phyloP scores from a whole-genome alignment of 2,888 invertebrate genomes.

The Tubulanus polymorphus region DNA sequence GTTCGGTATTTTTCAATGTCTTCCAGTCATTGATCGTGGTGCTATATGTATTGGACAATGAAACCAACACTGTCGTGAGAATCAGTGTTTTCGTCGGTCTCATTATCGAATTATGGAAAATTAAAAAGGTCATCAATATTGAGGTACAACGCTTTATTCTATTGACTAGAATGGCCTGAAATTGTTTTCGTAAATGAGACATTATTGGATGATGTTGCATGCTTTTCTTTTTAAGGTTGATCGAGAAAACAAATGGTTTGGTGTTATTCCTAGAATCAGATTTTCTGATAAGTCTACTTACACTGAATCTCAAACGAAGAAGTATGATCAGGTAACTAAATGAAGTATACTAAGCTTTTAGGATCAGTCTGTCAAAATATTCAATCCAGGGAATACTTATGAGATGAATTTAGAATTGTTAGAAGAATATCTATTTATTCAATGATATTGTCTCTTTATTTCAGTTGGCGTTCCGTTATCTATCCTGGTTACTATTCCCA shows the following conservation, averaged over 20 bases:
- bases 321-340: conserved; percentile 69
- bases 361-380: background rate
- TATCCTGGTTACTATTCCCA: conserved; percentile 95
- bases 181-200: no score
- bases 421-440: background rate
- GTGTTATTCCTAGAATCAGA: conserved; percentile 72
- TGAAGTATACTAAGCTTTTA: background rate
- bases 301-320: conserved; percentile 85
- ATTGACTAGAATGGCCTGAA: no score
- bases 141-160: no score
- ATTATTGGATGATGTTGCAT: no score
- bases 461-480: conserved; percentile 86
- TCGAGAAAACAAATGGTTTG: conserved; percentile 70
- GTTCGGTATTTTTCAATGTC: conserved; percentile 95
- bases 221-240: conserved; percentile 60
- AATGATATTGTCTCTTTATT: conserved; percentile 5
- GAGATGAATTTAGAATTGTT: no score
- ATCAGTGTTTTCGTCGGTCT: conserved; percentile 92
- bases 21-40: conserved; percentile 94
- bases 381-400: no score
- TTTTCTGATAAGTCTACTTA: conserved; percentile 96
- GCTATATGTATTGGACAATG: conserved; percentile 96
- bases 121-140: conserved; percentile 73
- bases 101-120: conserved; percentile 98
- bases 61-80: conserved; percentile 92